Conservation (phyloP, 35 echinoderm and acorn worm genomes). For the Ptychodera flava region DNA sequence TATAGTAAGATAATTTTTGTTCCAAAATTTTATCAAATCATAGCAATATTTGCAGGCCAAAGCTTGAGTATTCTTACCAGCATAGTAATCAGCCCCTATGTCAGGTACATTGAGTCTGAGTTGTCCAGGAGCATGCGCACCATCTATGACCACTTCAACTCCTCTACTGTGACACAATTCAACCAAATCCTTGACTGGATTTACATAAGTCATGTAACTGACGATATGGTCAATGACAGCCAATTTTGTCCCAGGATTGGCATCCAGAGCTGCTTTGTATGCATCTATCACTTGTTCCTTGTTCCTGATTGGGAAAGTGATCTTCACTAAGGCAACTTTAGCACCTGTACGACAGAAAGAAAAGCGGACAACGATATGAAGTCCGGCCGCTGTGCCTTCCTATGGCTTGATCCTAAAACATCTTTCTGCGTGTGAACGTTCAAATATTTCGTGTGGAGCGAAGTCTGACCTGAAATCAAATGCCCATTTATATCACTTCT, state of each 20-base stretch:
- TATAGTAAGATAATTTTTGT: too few relatives aligned
- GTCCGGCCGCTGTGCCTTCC: too few relatives aligned
- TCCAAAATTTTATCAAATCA: too few relatives aligned
- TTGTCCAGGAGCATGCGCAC: slow-evolving; percentile 52
- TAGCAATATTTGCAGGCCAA: too few relatives aligned
- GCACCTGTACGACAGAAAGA: neutral
- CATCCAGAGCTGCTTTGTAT: slow-evolving; percentile 13
- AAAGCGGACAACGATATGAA: too few relatives aligned
- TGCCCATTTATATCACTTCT: too few relatives aligned
- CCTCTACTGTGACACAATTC: slow-evolving; percentile 36
- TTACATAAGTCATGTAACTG: slow-evolving; percentile 9
- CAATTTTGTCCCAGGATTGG: slow-evolving; percentile 34
- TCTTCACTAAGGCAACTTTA: neutral
- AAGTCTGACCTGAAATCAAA: too few relatives aligned
- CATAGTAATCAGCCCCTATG: slow-evolving; percentile 39
- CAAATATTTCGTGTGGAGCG: too few relatives aligned
- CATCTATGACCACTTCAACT: slow-evolving; percentile 34
- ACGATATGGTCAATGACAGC: slow-evolving; percentile 49
- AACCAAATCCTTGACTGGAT: slow-evolving; percentile 20
- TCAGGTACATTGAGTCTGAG: slow-evolving; percentile 30
- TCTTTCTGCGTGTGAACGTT: too few relatives aligned
- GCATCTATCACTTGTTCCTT: slow-evolving; percentile 28
- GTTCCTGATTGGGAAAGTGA: slow-evolving; percentile 16
- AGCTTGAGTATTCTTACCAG: slow-evolving; percentile 37
- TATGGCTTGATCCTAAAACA: too few relatives aligned